Evolutionary conservation across 2,797 vertebrate species (phyloP).

Genomic region (Anableps anableps): DNA sequence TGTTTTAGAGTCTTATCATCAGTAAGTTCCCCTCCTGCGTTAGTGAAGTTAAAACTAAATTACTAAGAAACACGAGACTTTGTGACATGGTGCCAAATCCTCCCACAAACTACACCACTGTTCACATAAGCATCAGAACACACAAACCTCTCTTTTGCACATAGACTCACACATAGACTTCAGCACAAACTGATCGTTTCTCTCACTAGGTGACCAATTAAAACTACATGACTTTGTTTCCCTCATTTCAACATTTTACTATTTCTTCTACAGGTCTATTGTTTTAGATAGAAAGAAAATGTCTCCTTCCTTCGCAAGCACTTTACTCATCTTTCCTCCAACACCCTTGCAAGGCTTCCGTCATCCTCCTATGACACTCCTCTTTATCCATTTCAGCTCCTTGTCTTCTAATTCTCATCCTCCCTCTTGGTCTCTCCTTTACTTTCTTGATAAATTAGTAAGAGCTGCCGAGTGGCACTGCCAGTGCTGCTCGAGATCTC

Average conservation of each 20-base stretch:
- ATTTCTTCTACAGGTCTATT: background rate
- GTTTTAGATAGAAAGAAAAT: background rate
- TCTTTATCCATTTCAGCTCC: background rate
- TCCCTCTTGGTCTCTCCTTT: slow-evolving; percentile 28
- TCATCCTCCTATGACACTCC: background rate
- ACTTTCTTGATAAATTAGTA: slow-evolving; percentile 68
- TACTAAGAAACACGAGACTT: background rate
- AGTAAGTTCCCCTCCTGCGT: background rate
- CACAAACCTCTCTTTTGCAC: background rate
- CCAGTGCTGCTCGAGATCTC: slow-evolving; percentile 35
- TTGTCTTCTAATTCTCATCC: background rate
- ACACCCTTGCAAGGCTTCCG: slow-evolving; percentile 1
- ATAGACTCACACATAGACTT: slow-evolving; percentile 6
- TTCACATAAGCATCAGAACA: background rate
- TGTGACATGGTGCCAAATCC: background rate
- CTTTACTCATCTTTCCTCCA: background rate
- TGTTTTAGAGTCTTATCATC: background rate
- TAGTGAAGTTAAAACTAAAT: background rate
- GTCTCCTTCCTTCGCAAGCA: background rate
- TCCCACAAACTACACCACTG: background rate
- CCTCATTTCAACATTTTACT: background rate
- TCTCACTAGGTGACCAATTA: slow-evolving; percentile 15
- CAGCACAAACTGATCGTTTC: background rate
- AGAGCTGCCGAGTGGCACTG: slow-evolving; percentile 55
- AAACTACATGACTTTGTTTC: background rate